Percentiles rank a stretch among this genome's conserved stretches.
Conservation (phyloP, 2,113 vertebrate species). For the Rattus rattus region DNA sequence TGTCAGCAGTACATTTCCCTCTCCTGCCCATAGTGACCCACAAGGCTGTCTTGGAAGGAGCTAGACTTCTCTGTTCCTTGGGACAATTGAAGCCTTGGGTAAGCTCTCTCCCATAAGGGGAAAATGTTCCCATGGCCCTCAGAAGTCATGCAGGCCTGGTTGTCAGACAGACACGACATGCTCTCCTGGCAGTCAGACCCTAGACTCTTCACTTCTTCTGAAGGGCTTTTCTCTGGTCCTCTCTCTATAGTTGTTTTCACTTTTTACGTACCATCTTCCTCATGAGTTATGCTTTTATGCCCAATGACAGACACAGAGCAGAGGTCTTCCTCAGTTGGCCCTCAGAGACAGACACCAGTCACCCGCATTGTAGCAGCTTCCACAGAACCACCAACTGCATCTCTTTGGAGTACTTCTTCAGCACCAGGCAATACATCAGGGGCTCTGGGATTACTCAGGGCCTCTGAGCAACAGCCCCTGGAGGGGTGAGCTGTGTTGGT, state of each 20-base stretch:
- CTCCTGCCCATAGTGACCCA: not conserved
- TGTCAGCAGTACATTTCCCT: not conserved
- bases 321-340: no score
- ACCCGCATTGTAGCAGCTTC: not conserved
- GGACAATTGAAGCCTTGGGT: not conserved
- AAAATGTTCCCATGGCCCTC: fast-evolving
- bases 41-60: not conserved
- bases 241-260: not conserved
- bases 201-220: not conserved
- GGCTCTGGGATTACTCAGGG: no score
- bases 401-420: not conserved
- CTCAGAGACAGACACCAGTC: not conserved
- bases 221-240: not conserved
- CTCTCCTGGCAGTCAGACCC: not conserved
- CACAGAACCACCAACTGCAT: no score
- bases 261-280: not conserved
- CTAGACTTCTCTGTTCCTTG: no score
- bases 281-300: not conserved
- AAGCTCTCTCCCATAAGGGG: not conserved
- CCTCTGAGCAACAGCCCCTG: not conserved
- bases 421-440: not conserved
- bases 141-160: fast-evolving
- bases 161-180: no score
- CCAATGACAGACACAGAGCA: not conserved
- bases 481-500: not conserved